Evolutionary conservation across 2,113 vertebrate genomes (phyloP).

Genomic region (Damaliscus lunatus): DNA sequence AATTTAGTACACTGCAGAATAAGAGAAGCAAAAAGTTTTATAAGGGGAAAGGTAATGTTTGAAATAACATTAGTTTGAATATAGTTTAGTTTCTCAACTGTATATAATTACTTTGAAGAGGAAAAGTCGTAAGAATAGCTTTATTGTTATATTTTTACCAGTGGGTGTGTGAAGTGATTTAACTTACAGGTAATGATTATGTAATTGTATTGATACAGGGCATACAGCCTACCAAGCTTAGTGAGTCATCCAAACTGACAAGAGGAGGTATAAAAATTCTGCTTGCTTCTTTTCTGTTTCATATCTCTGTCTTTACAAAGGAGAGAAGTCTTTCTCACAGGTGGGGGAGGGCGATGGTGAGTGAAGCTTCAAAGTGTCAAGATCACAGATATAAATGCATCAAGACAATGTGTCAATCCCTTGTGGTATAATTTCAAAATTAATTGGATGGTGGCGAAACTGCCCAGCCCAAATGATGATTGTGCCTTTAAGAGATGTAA

Average conservation of each 20-base stretch:
- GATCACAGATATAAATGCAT: constrained; percentile 68
- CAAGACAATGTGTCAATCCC: constrained; percentile 68
- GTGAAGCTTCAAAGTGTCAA: constrained; percentile 66
- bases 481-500: constrained; percentile 39
- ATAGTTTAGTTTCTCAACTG: constrained; percentile 76
- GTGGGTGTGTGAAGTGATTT: constrained; percentile 85
- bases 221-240: constrained; percentile 77
- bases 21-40: constrained; percentile 78
- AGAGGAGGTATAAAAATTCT: constrained; percentile 80
- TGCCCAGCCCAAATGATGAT: constrained; percentile 55
- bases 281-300: constrained; percentile 75
- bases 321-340: constrained; percentile 69
- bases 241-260: constrained; percentile 83
- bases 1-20: constrained; percentile 26
- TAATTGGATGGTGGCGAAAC: constrained; percentile 62
- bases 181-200: constrained; percentile 87
- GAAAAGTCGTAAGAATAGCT: constrained; percentile 79
- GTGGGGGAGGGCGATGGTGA: constrained; percentile 24
- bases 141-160: constrained; percentile 84
- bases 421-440: constrained; percentile 68
- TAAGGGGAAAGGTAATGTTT: constrained; percentile 75
- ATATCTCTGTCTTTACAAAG: constrained; percentile 69
- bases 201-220: constrained; percentile 84
- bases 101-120: constrained; percentile 79
- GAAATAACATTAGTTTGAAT: constrained; percentile 62